These are phyloP conservation scores for Dasyornis broadbenti DNA, from an alignment of 2,113 vertebrate species.

Conservation along the genomic window DNA sequence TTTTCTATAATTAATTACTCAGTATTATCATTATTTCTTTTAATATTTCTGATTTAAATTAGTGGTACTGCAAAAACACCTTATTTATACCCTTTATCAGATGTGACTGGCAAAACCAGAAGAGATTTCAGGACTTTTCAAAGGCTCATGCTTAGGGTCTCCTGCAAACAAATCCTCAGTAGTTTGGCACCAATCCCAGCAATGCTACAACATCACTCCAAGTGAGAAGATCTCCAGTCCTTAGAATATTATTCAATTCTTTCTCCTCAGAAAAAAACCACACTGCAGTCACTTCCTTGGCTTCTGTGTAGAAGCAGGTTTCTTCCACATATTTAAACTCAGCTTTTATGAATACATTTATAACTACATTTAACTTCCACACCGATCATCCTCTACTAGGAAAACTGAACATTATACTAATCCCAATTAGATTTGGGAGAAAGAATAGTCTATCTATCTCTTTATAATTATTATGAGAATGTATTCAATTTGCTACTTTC, in stretches of 20 bases:
- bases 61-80: background rate
- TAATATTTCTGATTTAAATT: background rate
- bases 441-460: constrained; percentile 21
- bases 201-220: background rate
- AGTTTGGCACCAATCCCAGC: background rate
- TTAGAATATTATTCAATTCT: background rate
- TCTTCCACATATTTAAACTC: background rate
- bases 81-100: background rate
- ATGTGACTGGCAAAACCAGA: background rate
- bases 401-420: background rate
- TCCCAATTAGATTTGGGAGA: constrained; percentile 10
- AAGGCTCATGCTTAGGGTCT: background rate
- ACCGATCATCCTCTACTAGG: background rate
- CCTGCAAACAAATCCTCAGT: background rate
- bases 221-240: background rate
- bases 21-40: background rate
- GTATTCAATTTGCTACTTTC: constrained; percentile 51
- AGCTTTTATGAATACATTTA: background rate
- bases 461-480: constrained; percentile 37
- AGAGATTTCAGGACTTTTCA: background rate
- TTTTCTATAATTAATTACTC: background rate
- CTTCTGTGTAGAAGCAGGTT: background rate
- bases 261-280: background rate
- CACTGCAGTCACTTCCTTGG: background rate
- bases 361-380: constrained; percentile 6